Conservation (phyloP, 2,113 vertebrate genomes). For the Fregata magnificens region DNA sequence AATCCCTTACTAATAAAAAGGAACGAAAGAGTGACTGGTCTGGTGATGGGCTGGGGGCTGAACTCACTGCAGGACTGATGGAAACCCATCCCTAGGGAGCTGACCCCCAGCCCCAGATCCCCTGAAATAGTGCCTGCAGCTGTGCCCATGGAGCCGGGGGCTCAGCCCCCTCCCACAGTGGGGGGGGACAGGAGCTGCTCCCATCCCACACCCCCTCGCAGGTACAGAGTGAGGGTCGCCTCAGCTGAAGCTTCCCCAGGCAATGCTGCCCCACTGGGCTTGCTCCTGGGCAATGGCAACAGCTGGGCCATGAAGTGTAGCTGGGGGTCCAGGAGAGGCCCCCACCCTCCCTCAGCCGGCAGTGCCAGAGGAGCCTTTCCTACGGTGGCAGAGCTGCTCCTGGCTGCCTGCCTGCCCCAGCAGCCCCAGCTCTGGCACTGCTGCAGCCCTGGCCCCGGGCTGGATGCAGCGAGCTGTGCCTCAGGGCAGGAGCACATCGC, state of each 20-base stretch:
- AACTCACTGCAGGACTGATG: not conserved
- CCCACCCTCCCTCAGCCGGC: fast-evolving
- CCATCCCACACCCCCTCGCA: not conserved
- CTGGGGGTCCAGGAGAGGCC: not conserved
- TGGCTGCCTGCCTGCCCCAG: not conserved
- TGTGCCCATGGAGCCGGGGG: not conserved
- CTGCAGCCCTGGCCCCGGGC: fast-evolving
- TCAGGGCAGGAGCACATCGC: too few species aligned
- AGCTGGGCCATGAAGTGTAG: too few species aligned
- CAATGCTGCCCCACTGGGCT: fast-evolving
- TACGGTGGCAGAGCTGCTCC: fast-evolving
- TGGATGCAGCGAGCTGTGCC: not conserved
- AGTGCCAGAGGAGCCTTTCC: fast-evolving
- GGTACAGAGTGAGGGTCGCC: fast-evolving
- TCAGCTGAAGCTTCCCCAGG: not conserved
- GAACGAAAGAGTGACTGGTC: not conserved
- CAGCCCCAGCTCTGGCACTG: not conserved
- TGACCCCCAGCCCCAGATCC: fast-evolving
- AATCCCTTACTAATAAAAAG: slow-evolving; percentile 8
- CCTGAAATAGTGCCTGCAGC: not conserved
- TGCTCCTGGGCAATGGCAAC: fast-evolving
- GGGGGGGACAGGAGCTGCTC: not conserved
- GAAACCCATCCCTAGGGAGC: fast-evolving
- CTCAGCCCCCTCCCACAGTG: too few species aligned
- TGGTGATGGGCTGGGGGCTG: fast-evolving